A percentile compares a stretch with the other conserved stretches of the same genome.
Conservation (phyloP, 2,113 vertebrate species). For the Plecturocebus donacophilus region DNA sequence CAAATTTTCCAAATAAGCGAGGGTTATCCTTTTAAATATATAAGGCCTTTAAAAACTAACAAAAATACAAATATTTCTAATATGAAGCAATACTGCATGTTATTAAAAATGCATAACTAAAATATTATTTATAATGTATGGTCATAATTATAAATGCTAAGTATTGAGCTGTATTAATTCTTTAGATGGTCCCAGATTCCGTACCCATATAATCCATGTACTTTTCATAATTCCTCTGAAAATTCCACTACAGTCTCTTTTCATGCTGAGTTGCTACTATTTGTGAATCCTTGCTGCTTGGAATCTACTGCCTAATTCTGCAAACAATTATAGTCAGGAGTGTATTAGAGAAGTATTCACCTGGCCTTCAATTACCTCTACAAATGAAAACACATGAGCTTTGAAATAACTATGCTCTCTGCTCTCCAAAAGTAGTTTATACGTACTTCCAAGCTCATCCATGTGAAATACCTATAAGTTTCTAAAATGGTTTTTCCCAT, state of each 20-base stretch:
- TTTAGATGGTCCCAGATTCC: background rate
- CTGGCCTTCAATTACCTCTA: background rate
- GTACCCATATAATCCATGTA: background rate
- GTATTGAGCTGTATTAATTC: background rate
- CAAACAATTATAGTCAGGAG: background rate
- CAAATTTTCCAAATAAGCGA: background rate
- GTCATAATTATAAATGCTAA: background rate
- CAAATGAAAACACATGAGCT: background rate
- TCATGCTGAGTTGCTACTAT: background rate
- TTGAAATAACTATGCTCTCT: background rate
- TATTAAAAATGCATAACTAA: background rate
- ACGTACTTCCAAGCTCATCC: background rate
- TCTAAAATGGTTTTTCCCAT: background rate
- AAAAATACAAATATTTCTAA: background rate
- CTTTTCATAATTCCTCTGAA: background rate
- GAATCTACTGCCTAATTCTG: background rate
- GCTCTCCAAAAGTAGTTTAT: background rate
- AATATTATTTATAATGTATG: background rate
- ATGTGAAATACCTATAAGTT: background rate
- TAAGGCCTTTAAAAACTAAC: background rate
- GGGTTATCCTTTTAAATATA: background rate
- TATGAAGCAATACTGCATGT: background rate
- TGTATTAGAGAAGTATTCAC: background rate
- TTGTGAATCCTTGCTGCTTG: background rate
- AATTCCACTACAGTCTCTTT: background rate